phyloP scores from a whole-genome alignment of 2,888 invertebrate genomes.

The Nemoura dubitans region DNA sequence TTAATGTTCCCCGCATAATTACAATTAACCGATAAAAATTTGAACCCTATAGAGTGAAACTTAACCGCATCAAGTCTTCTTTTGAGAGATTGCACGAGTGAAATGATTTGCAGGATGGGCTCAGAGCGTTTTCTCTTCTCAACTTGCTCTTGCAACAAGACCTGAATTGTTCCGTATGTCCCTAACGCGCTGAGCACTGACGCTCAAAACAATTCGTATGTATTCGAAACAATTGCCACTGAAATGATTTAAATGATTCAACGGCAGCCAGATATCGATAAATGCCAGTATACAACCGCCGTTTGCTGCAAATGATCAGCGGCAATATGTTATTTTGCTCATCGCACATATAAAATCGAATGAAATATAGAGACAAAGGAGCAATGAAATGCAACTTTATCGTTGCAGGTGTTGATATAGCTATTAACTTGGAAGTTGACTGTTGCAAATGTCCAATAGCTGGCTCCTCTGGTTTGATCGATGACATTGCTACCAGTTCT shows the following conservation, averaged over 20 bases:
- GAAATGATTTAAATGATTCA: conserved; percentile 2
- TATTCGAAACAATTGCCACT: neutral
- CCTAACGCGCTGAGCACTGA: too few relatives aligned
- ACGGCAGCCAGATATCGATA: neutral
- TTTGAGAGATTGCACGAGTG: too few relatives aligned
- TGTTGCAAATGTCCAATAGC: neutral
- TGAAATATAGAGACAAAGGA: neutral
- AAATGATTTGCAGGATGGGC: too few relatives aligned
- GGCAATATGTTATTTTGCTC: neutral
- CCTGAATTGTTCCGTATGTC: too few relatives aligned
- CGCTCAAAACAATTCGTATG: neutral
- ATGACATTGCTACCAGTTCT: neutral
- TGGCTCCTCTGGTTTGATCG: conserved; percentile 1
- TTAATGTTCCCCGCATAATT: too few relatives aligned
- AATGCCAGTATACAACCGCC: neutral
- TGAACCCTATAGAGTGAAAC: too few relatives aligned
- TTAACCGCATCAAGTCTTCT: too few relatives aligned
- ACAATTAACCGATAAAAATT: too few relatives aligned
- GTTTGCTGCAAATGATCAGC: neutral
- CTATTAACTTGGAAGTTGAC: conserved; percentile 7
- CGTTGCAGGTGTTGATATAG: neutral
- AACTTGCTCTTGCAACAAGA: too few relatives aligned
- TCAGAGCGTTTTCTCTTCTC: too few relatives aligned
- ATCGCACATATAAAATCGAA: neutral
- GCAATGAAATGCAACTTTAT: neutral